Conservation (phyloP, 2,888 invertebrate species). For the Halictus ligatus region DNA sequence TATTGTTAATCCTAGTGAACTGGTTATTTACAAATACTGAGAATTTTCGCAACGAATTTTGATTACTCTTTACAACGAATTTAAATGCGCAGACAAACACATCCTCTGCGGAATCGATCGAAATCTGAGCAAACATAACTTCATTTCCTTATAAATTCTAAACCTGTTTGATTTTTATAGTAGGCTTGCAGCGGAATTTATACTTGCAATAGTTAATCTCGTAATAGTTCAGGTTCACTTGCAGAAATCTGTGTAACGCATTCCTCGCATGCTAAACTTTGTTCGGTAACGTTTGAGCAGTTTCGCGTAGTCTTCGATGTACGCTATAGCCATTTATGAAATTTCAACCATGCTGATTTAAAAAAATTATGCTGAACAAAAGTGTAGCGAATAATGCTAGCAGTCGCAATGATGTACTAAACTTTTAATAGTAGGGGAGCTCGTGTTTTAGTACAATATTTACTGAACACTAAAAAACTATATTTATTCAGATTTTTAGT, state of each 20-base stretch:
- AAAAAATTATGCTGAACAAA: not conserved
- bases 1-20: not conserved
- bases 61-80: not conserved
- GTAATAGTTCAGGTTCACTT: conserved; percentile 34
- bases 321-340: not conserved
- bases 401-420: not conserved
- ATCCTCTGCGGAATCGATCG: not conserved
- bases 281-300: not conserved
- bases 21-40: not conserved
- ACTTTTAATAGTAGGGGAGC: not conserved
- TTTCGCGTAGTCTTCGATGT: not conserved
- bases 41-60: not conserved
- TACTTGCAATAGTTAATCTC: conserved; percentile 35
- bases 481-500: too few relatives aligned
- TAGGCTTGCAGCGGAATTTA: not conserved
- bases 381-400: not conserved
- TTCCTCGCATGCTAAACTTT: conserved; percentile 11
- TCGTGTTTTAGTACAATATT: not conserved
- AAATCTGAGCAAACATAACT: conserved; percentile 26
- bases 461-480: too few relatives aligned
- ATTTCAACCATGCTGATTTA: not conserved
- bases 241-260: conserved; percentile 30
- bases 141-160: conserved; percentile 33
- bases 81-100: not conserved
- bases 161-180: conserved; percentile 46